These are phyloP conservation scores for Aporophyla nigra DNA, from an alignment of 2,888 invertebrate genomes.

Conservation along the genomic window DNA sequence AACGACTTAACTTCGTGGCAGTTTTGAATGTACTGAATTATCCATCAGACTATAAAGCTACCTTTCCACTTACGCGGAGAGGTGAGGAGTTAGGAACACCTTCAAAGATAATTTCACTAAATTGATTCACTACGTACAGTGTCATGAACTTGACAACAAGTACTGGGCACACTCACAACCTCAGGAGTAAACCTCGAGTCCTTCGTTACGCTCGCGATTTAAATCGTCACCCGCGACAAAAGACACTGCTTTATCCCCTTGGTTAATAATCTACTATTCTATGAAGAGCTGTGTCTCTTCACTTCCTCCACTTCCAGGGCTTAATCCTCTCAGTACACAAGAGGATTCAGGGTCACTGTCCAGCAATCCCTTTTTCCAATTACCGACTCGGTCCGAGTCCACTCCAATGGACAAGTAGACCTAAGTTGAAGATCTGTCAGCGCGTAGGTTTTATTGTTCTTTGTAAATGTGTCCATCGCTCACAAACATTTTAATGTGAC, in stretches of 20 bases:
- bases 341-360: too few species aligned
- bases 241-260: too few species aligned
- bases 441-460: slow-evolving; percentile 22
- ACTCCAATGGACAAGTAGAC: background rate
- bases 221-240: too few species aligned
- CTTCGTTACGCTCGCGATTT: too few species aligned
- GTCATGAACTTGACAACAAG: too few species aligned
- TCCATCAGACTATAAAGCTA: background rate
- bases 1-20: slow-evolving; percentile 6
- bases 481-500: slow-evolving; percentile 35
- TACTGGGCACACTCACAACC: too few species aligned
- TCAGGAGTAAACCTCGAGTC: too few species aligned
- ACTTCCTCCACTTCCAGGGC: too few species aligned
- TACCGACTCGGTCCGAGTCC: background rate
- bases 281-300: too few species aligned
- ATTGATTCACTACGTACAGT: too few species aligned
- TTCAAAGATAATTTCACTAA: background rate
- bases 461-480: slow-evolving; percentile 21
- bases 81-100: background rate
- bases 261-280: too few species aligned
- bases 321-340: too few species aligned
- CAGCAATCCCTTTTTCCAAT: background rate
- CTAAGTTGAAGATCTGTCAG: background rate
- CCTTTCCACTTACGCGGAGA: background rate
- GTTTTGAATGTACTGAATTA: slow-evolving; percentile 23